Conservation (phyloP, 2,797 vertebrate genomes). For the Alauda arvensis region DNA sequence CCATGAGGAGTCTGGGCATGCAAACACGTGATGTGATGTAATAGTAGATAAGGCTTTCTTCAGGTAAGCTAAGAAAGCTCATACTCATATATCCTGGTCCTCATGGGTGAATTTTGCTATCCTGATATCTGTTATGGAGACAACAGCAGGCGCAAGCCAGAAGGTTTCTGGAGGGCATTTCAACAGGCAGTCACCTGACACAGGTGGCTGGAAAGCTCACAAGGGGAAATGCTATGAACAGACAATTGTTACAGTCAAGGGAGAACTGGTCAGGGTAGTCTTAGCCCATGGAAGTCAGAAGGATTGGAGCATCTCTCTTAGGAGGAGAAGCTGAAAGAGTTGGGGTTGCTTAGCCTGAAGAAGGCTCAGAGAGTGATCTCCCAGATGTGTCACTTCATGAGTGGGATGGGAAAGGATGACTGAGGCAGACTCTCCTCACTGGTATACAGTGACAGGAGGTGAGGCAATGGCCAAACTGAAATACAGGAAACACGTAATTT, state of each 20-base stretch:
- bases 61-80: background rate
- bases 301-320: background rate
- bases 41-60: background rate
- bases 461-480: background rate
- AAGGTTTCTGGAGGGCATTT: background rate
- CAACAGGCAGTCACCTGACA: background rate
- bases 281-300: background rate
- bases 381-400: background rate
- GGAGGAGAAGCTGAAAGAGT: background rate
- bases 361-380: background rate
- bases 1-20: rapidly evolving
- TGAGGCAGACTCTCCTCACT: background rate
- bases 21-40: background rate
- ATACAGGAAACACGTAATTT: background rate
- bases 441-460: background rate
- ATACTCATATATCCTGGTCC: background rate
- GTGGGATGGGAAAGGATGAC: background rate
- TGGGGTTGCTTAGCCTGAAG: background rate
- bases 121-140: background rate
- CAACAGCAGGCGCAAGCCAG: background rate
- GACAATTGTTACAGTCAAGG: background rate
- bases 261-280: background rate
- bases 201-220: background rate
- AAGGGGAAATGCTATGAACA: background rate
- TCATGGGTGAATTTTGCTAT: background rate